Conservation (phyloP, 2,797 vertebrate genomes). For the Zalophus californianus region DNA sequence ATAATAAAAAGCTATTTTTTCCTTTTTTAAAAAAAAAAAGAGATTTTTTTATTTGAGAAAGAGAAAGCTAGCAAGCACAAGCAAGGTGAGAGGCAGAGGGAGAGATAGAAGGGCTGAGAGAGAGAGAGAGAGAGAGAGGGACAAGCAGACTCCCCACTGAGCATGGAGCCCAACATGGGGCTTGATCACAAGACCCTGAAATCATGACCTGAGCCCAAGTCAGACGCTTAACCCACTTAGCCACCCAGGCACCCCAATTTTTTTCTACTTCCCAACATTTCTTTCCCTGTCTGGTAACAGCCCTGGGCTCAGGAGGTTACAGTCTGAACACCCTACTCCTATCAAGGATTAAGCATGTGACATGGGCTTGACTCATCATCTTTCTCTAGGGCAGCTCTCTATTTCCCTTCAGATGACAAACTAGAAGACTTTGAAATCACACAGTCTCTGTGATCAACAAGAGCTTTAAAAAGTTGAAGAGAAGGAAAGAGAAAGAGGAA, state of each 20-base stretch:
- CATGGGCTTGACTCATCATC: neutral
- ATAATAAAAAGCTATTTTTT: neutral
- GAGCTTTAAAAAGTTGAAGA: neutral
- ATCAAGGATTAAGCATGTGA: neutral
- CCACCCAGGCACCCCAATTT: neutral
- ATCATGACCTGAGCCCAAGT: neutral
- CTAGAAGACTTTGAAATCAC: neutral
- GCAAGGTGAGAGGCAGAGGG: neutral
- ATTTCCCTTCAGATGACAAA: neutral
- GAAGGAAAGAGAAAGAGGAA: neutral
- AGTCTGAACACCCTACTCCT: accelerated
- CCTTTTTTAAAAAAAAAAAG: neutral
- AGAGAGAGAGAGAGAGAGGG: no score
- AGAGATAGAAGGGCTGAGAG: neutral
- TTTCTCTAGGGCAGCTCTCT: neutral
- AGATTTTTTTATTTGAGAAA: neutral
- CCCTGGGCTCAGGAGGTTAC: neutral
- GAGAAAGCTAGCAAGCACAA: neutral
- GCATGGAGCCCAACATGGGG: neutral
- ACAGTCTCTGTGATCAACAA: neutral
- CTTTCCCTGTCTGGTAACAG: neutral
- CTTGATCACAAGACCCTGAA: neutral
- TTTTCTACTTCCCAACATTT: neutral
- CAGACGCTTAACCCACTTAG: neutral
- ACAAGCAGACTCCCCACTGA: neutral